phyloP scores from a whole-genome alignment of 2,797 vertebrate genomes.

The Uromys caudimaculatus region DNA sequence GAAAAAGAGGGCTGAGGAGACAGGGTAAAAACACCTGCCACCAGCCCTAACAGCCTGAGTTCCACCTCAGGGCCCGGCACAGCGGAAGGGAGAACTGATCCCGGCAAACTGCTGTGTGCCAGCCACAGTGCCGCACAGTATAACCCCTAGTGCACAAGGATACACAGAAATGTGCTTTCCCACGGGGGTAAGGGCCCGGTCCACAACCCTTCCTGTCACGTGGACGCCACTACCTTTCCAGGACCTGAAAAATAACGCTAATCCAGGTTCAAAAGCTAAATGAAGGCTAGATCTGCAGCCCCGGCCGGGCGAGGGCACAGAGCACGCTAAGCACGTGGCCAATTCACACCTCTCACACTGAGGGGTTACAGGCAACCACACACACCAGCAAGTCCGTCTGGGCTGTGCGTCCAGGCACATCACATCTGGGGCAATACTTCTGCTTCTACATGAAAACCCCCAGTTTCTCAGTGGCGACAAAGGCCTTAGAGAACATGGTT shows the following conservation, averaged over 20 bases:
- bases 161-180: background rate
- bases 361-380: background rate
- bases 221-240: conserved; percentile 25
- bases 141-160: background rate
- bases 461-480: background rate
- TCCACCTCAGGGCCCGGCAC: background rate
- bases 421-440: background rate
- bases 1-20: background rate
- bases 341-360: background rate
- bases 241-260: conserved; percentile 21
- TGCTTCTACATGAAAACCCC: conserved; percentile 22
- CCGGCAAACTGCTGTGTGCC: background rate
- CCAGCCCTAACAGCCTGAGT: background rate
- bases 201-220: background rate
- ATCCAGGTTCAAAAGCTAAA: conserved; percentile 27
- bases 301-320: background rate
- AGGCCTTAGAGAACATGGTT: background rate
- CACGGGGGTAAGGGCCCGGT: background rate
- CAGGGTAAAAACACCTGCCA: background rate
- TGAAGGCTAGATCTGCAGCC: conserved; percentile 4
- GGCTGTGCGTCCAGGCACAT: background rate
- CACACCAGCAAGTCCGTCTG: background rate
- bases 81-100: background rate
- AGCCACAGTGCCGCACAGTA: too few relatives aligned
- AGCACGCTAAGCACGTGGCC: background rate